Evolutionary conservation across 2,113 vertebrate genomes (phyloP).

Genomic region (Pelmatolapia mariae): DNA sequence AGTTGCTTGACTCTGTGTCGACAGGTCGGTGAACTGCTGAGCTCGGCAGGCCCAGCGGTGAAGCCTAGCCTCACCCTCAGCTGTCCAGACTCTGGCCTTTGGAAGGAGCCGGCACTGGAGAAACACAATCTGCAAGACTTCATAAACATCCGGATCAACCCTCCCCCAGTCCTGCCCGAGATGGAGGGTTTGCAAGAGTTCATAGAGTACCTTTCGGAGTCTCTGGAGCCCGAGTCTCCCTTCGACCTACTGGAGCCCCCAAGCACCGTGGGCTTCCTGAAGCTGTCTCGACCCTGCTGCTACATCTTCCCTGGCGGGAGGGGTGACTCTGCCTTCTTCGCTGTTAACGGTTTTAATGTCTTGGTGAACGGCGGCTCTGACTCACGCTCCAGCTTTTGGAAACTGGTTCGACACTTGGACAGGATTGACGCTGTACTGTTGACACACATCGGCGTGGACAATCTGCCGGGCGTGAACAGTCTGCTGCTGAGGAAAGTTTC

Average conservation of each 20-base stretch:
- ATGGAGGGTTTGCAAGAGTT: constrained; percentile 92
- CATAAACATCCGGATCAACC: constrained; percentile 80
- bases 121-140: constrained; percentile 74
- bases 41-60: constrained; percentile 37
- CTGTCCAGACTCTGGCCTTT: constrained; percentile 79
- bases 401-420: constrained; percentile 92
- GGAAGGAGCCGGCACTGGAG: constrained; percentile 70
- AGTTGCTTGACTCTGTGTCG: background rate
- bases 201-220: constrained; percentile 86
- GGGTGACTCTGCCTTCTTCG: constrained; percentile 89
- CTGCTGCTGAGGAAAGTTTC: constrained; percentile 84
- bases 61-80: constrained; percentile 79
- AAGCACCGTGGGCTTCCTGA: constrained; percentile 84
- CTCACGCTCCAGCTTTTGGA: constrained; percentile 89
- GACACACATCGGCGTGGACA: constrained; percentile 85
- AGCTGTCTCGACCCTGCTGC: constrained; percentile 92
- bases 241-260: constrained; percentile 92
- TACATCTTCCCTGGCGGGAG: constrained; percentile 91
- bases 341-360: constrained; percentile 90
- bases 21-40: constrained; percentile 79
- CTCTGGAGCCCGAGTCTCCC: constrained; percentile 79
- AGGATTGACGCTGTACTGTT: constrained; percentile 87
- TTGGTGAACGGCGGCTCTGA: constrained; percentile 90
- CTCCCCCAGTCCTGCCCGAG: constrained; percentile 60
- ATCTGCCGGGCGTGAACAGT: constrained; percentile 88